Base-by-base conservation (phyloP, 2,888 invertebrate species). In the Abrostola tripartita region DNA sequence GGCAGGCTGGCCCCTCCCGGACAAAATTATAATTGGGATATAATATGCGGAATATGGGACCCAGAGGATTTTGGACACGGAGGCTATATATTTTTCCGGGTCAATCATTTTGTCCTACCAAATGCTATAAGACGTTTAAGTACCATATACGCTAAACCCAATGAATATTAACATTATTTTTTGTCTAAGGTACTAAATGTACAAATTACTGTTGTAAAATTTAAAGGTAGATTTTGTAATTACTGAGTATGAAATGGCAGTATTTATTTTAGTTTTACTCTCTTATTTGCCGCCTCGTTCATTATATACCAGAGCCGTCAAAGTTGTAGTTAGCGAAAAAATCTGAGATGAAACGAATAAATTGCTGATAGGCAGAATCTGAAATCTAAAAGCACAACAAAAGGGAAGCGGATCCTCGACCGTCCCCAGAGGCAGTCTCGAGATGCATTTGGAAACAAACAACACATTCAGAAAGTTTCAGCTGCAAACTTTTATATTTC, bases 11-110 rank as follows among this genome's bases (percentile, higher is more conserved):
- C 81, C 84, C 82, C 85, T 81, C 76, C 81, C 85, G 85, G 88
- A 88, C 88, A 87, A 90, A 89, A 91, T 92, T 89, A 90, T 92
- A 92, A 92, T 92, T 91, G 91, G 90, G 87, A 84, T 87, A 87
- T 88, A 89, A 90, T 90, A 92, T 89, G 86, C 85, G 87, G 86
- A 89, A 88, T 88, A 88, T 82, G 84, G 85, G 87, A 81, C 89
- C 87, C 88, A 83, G 76, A 82, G 82, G 82, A 79, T 82, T 83
- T 76, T 77, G 76, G 74, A 76, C 76, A 79, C 76, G 81, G 76
- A 77, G 65, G 70, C 76, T 67, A 77, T 78, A 79, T 83, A 77
- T 81, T 84, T 85, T 85, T 81, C 81, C 81, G 84, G 84, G 80
- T 81, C 84, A 81, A 75, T 83, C 79, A 81, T 76, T 85, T 79